Base-by-base conservation (phyloP, 2,113 vertebrate genomes). In the Pongo abelii region DNA sequence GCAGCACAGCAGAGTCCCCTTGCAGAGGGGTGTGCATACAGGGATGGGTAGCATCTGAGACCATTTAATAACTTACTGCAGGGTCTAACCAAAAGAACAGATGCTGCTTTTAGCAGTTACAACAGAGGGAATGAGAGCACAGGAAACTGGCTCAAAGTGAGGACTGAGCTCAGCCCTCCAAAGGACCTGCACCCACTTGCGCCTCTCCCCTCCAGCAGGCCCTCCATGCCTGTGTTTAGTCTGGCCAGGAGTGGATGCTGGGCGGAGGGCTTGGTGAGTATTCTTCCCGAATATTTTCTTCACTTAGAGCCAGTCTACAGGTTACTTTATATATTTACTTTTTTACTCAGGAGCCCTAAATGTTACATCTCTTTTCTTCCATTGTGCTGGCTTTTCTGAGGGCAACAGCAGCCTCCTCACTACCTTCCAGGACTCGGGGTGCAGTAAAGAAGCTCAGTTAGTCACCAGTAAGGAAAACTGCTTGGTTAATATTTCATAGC, bases 161-260 rank as follows among this genome's bases (percentile, higher is more conserved):
- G 18, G 4, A 20, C n/a, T 0, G 70, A 72, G 70, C n/a, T 38
- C 18, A 2, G 70, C n/a, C 70, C 70, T 35, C 14, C 4, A 20
- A 23, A 23, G 20, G 70, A 32, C n/a, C 8, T 12, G 20, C 70
- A 40, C 22, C 4, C 18, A 40, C 70, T n/a, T 1, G 4, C 0
- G 10, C 38, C 9, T 40, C 38, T 74, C 38, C 20, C 38, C 38
- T 40, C 70, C 35, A 69, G 1, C 20, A 12, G 20, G 2, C 38
- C 70, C 20, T 74, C 70, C 3, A 1, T 40, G 70, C 70, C 70
- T 32, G n/a, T 22, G n/a, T 74, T 74, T 74, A 40, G 70, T 40
- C 8, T 74, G 20, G 38, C 8, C 38, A 13, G 70, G 38, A n/a
- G 5, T 25, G 70, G 70, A 40, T 40, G 20, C 2, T 74, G 70